Base-by-base conservation (phyloP, 2,797 vertebrate genomes). In the Sylvia borin region DNA sequence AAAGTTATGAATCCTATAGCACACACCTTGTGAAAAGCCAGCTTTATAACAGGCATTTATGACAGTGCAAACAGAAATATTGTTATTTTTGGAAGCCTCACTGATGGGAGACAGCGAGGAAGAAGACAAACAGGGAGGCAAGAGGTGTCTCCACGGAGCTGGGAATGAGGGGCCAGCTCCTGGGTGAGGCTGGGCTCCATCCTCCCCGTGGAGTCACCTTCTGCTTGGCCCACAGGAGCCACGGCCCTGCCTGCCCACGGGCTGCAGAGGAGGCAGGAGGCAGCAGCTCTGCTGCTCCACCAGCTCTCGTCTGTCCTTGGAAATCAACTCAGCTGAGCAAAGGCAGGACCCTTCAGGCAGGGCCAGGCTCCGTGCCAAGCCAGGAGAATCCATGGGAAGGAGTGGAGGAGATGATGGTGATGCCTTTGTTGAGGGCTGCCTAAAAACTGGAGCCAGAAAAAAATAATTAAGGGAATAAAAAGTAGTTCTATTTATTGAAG, bases 51-150 rank as follows among this genome's bases (percentile, higher is more conserved):
- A n/a, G n/a, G n/a, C n/a, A n/a, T n/a, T n/a, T n/a, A n/a, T n/a
- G n/a, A n/a, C n/a, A n/a, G 22, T 18, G 72, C 57, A 74, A 66
- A 42, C 4, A 17, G 32, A 61, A 45, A 48, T 4, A 7, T 27
- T 11, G 16, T 18, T 32, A 15, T 61, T 72, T 72, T 9, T 29
- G 77, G 25, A 34, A 55, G 43, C 19, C 15, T 19, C 53, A 8
- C 15, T 8, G 16, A 68, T 2, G 19, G 13, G 40, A 40, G 11
- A 16, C 11, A 16, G 3, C 0, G 13, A 61, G 27, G 10, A 58
- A 38, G 47, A 21, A 13, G n/a, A 5, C 2, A 7, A 47, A n/a
- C 12, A 5, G 8, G 20, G 61, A 32, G 43, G 17, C 11, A 38
- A 64, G 25, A 61, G 22, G 78, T 17, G 17, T 21, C 31, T 71